Evolutionary conservation across 2,888 invertebrate genomes (phyloP).

Genomic region (Norana najaformis): DNA sequence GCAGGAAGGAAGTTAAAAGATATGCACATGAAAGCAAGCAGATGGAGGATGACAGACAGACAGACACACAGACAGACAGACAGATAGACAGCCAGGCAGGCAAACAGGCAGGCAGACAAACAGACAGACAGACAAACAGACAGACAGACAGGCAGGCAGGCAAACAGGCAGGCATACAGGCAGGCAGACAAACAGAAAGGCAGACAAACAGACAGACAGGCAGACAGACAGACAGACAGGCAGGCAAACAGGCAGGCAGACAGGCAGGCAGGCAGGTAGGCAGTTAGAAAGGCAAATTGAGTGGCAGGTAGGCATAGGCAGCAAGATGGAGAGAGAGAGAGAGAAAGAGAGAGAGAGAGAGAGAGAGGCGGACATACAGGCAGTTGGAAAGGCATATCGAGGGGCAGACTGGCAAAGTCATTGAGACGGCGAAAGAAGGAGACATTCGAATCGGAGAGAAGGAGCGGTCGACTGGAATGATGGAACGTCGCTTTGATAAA

Average conservation of each 20-base stretch:
- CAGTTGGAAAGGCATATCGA: neutral
- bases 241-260: too few species aligned
- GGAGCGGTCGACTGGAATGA: neutral
- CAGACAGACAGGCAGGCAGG: neutral
- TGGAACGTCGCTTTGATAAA: neutral
- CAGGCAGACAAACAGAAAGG: too few species aligned
- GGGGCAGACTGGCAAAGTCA: neutral
- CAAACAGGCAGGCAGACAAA: neutral
- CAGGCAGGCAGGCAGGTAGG: neutral
- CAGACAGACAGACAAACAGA: neutral
- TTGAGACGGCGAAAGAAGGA: neutral
- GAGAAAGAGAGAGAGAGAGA: too few species aligned
- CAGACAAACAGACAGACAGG: too few species aligned
- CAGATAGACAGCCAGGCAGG: neutral
- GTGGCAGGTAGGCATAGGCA: neutral
- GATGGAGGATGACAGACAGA: neutral
- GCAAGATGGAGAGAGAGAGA: too few species aligned
- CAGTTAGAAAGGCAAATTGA: neutral
- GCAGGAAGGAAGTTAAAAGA: too few species aligned
- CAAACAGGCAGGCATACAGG: neutral
- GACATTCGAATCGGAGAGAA: neutral
- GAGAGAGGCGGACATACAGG: too few species aligned
- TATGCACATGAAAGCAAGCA: too few species aligned
- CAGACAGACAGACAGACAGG: neutral
- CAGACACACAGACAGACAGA: neutral